Base-by-base conservation (phyloP, 1,140 invertebrate genomes). In the Epicauta chinensis region DNA sequence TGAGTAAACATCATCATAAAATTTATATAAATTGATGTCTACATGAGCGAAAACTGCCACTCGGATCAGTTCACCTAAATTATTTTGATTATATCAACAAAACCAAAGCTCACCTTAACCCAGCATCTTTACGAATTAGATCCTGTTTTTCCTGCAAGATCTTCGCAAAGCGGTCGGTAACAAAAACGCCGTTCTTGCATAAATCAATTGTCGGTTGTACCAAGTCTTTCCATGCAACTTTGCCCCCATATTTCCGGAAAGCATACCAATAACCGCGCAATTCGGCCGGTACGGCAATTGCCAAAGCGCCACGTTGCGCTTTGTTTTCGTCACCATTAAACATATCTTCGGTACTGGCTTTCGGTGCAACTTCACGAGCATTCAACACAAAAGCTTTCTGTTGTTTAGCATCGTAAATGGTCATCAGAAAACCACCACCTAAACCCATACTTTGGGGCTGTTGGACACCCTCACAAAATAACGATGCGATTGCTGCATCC, bases 211-310 rank as follows among this genome's bases (percentile, higher is more conserved):
- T 79, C 0, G 91, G 90, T 54, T 80, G 58, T 48, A 98, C 84
- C 5, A 88, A 92, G 0, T 84, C 79, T 14, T 69, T 69, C 96
- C 96, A 98, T 0, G 84, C 80, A 1, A 97, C 69, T 56, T 75
- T 79, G 2, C 91, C 91, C 0, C 92, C 84, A 59, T 85, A 96
- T 59, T 74, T 79, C 30, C 81, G 67, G 67, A 95, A 84, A 1
- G 90, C 78, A 37, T 80, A 77, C 81, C 84, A 86, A 66, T 93
- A 95, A 0, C 94, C 95, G 51, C 77, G 75, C 1, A 98, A 66
- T 71, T 97, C 94, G 4, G 93, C 93, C 0, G 96, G 95, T 6
- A 97, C 86, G 0, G 85, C 95, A 4, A 92, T 80, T 0, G 94
- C 79, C 40, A 89, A 64, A 2, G 83, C 86, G 58, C 85, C 84